Evolutionary conservation across 1,140 invertebrate genomes (phyloP), one percentile per base, ranked within the genome.

Genomic region (Luehdorfia chinensis): DNA sequence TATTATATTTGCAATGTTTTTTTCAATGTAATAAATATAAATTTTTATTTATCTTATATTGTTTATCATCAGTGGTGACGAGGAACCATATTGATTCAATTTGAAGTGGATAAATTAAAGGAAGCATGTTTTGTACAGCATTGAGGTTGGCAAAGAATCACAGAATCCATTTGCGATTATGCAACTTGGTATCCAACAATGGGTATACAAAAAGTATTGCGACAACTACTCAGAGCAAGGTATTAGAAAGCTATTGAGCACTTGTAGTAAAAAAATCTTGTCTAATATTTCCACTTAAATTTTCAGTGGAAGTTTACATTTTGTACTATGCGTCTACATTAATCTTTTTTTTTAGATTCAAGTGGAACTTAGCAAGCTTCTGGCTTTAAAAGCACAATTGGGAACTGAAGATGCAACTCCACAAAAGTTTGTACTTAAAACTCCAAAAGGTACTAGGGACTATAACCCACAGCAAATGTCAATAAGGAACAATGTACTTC

Each of bases 401-500:
- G 89, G 87, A 7, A 59, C 75, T 48, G 88, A 89, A 59, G 90
- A 91, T 65, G 77, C 59, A 13, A 69, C 59, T 49, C 79, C 80
- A 47, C 92, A 94, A 50, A 97, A 96, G 74, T 94, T 97, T 70
- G 91, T 90, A 1, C 91, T 97, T 19, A 98, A 98, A 90, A 96
- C 95, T 4, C 92, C 96, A 1, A 98, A 99, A 88, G 98, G 98
- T 1, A 99, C 98, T 0, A 89, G 97, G 50, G 98, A 99, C 81
- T 99, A 96, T 88, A 93, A 91, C 48, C 97, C 98, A 0, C 90
- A 94, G 63, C 96, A 99, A 85, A 99, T 99, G 97, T 93, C 95
- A 0, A 88, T 99, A 41, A 90, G 98, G 6, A 91, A 97, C 64
- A 90, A 92, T 57, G 97, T 98, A 0, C 89, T 99, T 39, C 90